These are phyloP conservation scores for Heliconius nattereri DNA, from an alignment of 1,140 invertebrate species.

Conservation along the genomic window DNA sequence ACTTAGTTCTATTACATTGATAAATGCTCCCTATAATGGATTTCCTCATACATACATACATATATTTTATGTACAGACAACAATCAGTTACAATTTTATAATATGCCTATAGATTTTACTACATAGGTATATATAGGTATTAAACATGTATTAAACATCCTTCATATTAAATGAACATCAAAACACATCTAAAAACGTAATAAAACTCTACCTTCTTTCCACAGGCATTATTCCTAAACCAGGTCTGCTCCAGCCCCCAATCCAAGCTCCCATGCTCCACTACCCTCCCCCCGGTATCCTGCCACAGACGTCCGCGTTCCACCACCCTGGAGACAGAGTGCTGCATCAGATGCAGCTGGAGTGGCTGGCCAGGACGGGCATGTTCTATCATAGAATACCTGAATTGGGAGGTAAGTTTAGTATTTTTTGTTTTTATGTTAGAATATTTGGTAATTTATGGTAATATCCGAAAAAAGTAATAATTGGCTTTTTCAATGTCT, in stretches of 20 bases:
- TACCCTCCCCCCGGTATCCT: slow-evolving; percentile 53
- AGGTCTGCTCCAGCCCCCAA: slow-evolving; percentile 68
- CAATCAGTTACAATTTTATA: no score
- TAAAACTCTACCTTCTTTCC: background rate
- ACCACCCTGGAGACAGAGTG: slow-evolving; percentile 71
- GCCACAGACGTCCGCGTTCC: slow-evolving; percentile 66
- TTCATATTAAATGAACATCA: background rate
- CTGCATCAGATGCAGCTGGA: slow-evolving; percentile 92
- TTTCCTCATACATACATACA: no score
- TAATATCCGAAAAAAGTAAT: background rate
- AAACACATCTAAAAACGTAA: background rate
- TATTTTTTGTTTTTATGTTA: background rate
- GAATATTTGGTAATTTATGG: background rate
- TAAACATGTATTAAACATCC: no score
- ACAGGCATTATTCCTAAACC: slow-evolving; percentile 77
- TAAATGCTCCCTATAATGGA: no score
- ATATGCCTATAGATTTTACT: no score
- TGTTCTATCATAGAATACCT: slow-evolving; percentile 91
- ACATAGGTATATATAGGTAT: no score
- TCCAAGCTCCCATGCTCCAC: slow-evolving; percentile 70
- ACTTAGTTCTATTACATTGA: no score
- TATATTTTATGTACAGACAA: no score
- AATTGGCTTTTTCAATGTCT: no score
- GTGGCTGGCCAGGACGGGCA: slow-evolving; percentile 91
- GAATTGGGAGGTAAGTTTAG: slow-evolving; percentile 82